These are phyloP conservation scores for Spheniscus mendiculus DNA, from an alignment of 2,113 vertebrate species.

Conservation along the genomic window DNA sequence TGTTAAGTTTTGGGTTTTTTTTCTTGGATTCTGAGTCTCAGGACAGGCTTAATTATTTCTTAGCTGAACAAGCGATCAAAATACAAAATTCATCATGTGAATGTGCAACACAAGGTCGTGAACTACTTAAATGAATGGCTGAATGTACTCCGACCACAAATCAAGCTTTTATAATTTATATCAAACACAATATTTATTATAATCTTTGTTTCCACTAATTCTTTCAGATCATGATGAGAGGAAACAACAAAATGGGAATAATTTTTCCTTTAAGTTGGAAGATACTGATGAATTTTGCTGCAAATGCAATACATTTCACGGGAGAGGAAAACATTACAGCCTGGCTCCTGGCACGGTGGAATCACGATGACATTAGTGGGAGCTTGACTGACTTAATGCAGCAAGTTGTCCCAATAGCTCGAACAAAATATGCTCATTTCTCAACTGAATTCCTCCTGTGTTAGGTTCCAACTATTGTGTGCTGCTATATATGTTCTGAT, in stretches of 20 bases:
- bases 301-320: neutral
- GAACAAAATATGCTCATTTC: neutral
- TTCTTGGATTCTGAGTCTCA: neutral
- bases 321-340: neutral
- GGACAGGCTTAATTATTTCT: neutral
- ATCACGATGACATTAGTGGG: rapidly evolving
- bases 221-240: neutral
- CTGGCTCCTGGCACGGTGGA: neutral
- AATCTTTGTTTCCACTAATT: neutral
- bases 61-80: neutral
- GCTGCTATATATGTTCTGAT: neutral
- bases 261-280: neutral
- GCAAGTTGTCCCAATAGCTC: neutral
- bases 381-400: neutral
- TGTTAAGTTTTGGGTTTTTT: neutral
- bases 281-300: neutral
- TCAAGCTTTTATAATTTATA: neutral
- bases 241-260: neutral
- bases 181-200: neutral
- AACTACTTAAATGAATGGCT: neutral
- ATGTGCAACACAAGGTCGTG: neutral
- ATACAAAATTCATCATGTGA: neutral
- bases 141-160: neutral
- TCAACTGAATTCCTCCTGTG: neutral
- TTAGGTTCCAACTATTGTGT: neutral